phyloP scores from a whole-genome alignment of 2,888 invertebrate species.

The Leistus spinibarbis region DNA sequence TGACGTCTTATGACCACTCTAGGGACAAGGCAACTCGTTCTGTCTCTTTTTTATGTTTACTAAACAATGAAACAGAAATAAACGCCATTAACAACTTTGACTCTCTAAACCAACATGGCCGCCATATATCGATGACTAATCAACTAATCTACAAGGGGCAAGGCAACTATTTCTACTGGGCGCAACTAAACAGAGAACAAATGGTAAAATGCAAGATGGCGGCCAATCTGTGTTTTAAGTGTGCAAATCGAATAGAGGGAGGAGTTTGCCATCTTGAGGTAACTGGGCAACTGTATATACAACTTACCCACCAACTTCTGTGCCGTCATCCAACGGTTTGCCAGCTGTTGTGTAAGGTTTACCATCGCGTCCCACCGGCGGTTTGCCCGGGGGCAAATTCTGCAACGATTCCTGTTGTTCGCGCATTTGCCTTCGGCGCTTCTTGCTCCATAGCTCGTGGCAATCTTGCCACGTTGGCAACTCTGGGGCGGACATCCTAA shows the following conservation, averaged over 20 bases:
- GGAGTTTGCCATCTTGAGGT: neutral
- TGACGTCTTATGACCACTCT: neutral
- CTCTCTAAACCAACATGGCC: neutral
- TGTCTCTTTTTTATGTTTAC: neutral
- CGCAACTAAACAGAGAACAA: neutral
- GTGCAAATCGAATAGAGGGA: neutral
- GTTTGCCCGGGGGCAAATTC: constrained; percentile 58
- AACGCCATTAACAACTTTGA: neutral
- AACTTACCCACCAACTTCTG: constrained; percentile 65
- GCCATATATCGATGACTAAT: neutral
- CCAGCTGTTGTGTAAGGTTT: constrained; percentile 41
- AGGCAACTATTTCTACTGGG: neutral
- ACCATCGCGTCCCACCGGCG: constrained; percentile 47
- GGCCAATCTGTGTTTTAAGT: neutral
- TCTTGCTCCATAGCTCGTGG: constrained; percentile 99
- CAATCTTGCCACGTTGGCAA: constrained; percentile 98
- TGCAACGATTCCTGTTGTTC: constrained; percentile 71
- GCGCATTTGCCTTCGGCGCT: constrained; percentile 81
- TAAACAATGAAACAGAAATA: neutral
- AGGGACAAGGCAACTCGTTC: neutral
- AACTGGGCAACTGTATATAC: neutral
- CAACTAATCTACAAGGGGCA: neutral
- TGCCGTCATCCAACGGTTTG: constrained; percentile 57
- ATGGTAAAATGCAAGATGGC: too few species aligned
- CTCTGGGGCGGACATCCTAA: constrained; percentile 81